These are phyloP conservation scores for Melanotaenia maccullochi DNA, from an alignment of 2,797 vertebrate genomes.

Conservation along the genomic window DNA sequence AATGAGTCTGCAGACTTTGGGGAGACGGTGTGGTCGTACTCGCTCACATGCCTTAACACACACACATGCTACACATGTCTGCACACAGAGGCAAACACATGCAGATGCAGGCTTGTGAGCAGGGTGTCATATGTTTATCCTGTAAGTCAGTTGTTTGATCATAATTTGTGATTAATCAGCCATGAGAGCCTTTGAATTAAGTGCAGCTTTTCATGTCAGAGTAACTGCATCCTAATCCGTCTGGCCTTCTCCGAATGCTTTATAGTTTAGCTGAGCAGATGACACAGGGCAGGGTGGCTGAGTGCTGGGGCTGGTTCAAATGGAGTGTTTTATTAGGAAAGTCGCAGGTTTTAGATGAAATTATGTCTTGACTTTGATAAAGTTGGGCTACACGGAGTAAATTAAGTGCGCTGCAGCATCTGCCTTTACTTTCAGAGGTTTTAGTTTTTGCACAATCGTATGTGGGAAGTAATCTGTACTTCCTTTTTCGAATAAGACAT, in stretches of 20 bases:
- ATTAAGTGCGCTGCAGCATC: slow-evolving; percentile 2
- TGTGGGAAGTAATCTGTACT: background rate
- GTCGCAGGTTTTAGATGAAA: slow-evolving; percentile 35
- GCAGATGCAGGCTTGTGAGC: slow-evolving; percentile 44
- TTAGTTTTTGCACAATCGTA: background rate
- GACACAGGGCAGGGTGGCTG: slow-evolving; percentile 40
- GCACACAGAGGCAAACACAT: slow-evolving; percentile 27
- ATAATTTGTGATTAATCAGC: slow-evolving; percentile 74
- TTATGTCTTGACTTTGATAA: background rate
- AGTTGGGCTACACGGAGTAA: slow-evolving; percentile 17
- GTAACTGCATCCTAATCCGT: slow-evolving; percentile 63
- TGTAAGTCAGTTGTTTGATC: slow-evolving; percentile 76
- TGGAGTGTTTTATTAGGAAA: slow-evolving; percentile 8
- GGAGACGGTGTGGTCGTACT: slow-evolving; percentile 47
- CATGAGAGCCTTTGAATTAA: slow-evolving; percentile 65
- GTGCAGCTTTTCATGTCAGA: slow-evolving; percentile 66
- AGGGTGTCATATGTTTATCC: slow-evolving; percentile 66
- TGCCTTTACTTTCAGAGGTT: slow-evolving; percentile 5
- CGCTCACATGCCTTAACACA: background rate
- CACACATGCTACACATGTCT: slow-evolving; percentile 32
- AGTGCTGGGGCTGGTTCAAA: slow-evolving; percentile 12
- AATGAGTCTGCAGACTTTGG: slow-evolving; percentile 65
- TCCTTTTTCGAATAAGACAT: background rate
- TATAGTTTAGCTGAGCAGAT: slow-evolving; percentile 50
- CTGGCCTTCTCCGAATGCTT: slow-evolving; percentile 58